Evolutionary conservation across 2,113 vertebrate genomes (phyloP).

Genomic region (Neogale vison): DNA sequence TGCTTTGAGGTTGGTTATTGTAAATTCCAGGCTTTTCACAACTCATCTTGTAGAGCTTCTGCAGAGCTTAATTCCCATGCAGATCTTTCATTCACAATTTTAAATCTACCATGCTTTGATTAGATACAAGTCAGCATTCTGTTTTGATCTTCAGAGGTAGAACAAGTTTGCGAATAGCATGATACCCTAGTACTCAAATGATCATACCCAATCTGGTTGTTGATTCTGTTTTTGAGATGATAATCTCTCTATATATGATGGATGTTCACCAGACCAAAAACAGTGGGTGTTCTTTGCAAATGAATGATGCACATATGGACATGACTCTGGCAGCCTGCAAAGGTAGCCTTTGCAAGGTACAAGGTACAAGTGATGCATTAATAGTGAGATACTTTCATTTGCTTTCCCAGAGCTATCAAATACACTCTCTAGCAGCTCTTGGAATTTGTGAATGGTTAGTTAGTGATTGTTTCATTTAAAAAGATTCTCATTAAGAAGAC

Average conservation of each 20-base stretch:
- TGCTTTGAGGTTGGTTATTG: neutral
- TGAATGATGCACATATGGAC: neutral
- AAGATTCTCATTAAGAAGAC: neutral
- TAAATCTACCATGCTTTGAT: neutral
- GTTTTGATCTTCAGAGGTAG: neutral
- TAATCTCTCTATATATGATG: neutral
- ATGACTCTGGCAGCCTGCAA: neutral
- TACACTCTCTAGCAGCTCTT: neutral
- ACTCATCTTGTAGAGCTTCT: neutral
- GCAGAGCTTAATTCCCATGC: neutral
- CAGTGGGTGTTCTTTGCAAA: neutral
- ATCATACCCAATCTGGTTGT: neutral
- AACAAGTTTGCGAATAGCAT: neutral
- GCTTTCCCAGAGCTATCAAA: neutral
- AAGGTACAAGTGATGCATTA: neutral
- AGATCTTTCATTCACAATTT: neutral
- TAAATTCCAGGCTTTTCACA: neutral
- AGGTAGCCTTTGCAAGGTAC: neutral
- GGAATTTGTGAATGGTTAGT: neutral
- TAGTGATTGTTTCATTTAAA: neutral
- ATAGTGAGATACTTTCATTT: neutral
- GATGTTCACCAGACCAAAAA: neutral
- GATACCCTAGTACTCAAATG: neutral
- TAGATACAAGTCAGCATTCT: neutral
- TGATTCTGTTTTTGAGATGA: neutral